These are phyloP conservation scores for Copidosoma floridanum DNA, from an alignment of 1,140 invertebrate species.

Conservation along the genomic window DNA sequence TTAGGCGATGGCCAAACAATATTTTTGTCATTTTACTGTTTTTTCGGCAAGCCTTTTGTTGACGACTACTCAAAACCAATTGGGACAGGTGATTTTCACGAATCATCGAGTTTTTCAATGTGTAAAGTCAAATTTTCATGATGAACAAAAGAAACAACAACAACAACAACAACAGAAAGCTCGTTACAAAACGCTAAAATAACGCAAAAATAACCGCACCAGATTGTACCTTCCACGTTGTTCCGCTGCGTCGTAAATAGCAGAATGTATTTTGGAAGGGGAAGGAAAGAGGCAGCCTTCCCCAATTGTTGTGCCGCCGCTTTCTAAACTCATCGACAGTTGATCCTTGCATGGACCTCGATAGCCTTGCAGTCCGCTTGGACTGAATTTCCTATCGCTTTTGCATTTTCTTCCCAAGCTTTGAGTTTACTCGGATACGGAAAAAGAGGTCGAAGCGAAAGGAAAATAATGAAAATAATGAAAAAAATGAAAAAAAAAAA, in stretches of 20 bases:
- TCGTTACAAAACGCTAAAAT: conserved; percentile 27
- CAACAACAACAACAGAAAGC: conserved; percentile 11
- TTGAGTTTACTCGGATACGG: too few species aligned
- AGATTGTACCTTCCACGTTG: conserved; percentile 96
- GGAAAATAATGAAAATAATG: too few species aligned
- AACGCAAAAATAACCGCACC: conserved; percentile 24
- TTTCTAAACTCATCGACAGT: conserved; percentile 14
- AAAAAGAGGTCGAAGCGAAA: too few species aligned
- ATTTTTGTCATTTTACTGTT: conserved; percentile 29
- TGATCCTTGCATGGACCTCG: conserved; percentile 7
- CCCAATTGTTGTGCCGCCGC: conserved; percentile 20
- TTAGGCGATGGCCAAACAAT: conserved; percentile 26
- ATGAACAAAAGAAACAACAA: too few species aligned
- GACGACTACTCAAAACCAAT: neutral
- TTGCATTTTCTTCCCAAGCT: too few species aligned
- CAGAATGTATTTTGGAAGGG: conserved; percentile 96
- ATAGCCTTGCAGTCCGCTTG: conserved; percentile 2
- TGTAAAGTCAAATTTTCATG: too few species aligned
- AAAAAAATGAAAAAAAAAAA: neutral
- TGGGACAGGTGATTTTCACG: neutral
- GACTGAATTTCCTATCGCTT: too few species aligned
- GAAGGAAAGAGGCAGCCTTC: too few species aligned
- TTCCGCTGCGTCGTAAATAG: conserved; percentile 97
- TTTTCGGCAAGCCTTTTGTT: conserved; percentile 26
- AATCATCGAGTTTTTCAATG: too few species aligned